These are phyloP conservation scores for Lasioglossum morio DNA, from an alignment of 2,888 invertebrate species.

Conservation along the genomic window DNA sequence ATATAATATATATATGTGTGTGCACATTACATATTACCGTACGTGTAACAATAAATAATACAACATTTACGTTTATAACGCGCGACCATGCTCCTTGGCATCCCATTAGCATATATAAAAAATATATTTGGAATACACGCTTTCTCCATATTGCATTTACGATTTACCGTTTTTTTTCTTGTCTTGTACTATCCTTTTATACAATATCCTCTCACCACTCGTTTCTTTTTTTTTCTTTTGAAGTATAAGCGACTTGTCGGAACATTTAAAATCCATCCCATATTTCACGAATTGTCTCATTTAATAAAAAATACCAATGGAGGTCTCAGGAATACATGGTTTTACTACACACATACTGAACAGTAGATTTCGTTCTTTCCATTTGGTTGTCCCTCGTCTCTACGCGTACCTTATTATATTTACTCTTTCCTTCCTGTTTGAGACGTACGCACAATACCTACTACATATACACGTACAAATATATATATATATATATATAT, in stretches of 20 bases:
- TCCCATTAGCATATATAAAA: slow-evolving; percentile 82
- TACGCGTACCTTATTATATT: slow-evolving; percentile 1
- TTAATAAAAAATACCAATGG: slow-evolving; percentile 74
- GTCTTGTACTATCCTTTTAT: slow-evolving; percentile 78
- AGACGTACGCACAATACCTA: slow-evolving; percentile 17
- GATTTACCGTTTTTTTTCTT: slow-evolving; percentile 75
- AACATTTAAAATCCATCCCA: slow-evolving; percentile 61
- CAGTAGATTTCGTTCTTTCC: slow-evolving; percentile 13
- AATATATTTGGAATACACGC: slow-evolving; percentile 83
- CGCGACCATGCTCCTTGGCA: slow-evolving; percentile 77
- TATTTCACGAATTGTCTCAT: slow-evolving; percentile 33
- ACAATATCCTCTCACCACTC: slow-evolving; percentile 58
- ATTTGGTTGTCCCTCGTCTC: slow-evolving; percentile 5
- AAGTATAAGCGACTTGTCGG: slow-evolving; percentile 65
- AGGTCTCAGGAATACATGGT: slow-evolving; percentile 73
- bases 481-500: background rate
- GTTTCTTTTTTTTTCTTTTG: slow-evolving; percentile 40
- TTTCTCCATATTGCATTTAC: slow-evolving; percentile 82
- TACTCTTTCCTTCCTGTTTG: slow-evolving; percentile 10
- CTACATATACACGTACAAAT: slow-evolving; percentile 20
- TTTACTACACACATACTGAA: slow-evolving; percentile 56
- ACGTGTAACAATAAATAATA: slow-evolving; percentile 76
- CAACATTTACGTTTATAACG: slow-evolving; percentile 68
- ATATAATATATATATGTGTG: slow-evolving; percentile 43
- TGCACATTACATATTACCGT: slow-evolving; percentile 54